Evolutionary conservation across 53 echinoderm and acorn worm species (phyloP), one percentile per base, ranked within the genome.

Genomic region (Luidia sarsii): DNA sequence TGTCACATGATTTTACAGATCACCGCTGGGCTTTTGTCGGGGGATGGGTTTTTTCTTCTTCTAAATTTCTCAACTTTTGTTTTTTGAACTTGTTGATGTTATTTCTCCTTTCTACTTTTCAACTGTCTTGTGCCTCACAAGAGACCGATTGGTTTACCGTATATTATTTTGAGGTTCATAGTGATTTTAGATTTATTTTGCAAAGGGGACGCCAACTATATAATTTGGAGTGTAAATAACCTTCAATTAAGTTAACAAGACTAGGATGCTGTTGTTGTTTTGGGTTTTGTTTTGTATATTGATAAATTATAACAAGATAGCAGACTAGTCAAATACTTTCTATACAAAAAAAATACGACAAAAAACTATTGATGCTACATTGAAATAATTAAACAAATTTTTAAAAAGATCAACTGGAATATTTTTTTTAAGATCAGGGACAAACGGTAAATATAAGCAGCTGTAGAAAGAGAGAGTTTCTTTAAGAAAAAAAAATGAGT

Each of bases 251-350:
- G 35, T 72, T 72, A 72, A 72, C 35, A 53, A 20, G 37, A 55
- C 77, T 77, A 77, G 77, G 48, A 77, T 77, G 77, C 77, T 77
- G 77, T 77, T 77, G 54, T n/a, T n/a, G n/a, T n/a, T n/a, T n/a
- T n/a, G n/a, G n/a, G n/a, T n/a, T n/a, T n/a, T n/a, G n/a, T 41
- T 41, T 77, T 77, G 30, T 38, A 72, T 27, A 72, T 22, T 33
- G 34, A 56, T 37, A 55, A 51, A 51, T 71, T 23, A n/a, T 14
- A 77, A 60, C 45, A 77, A 60, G 55, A 77, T 61, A 77, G 60
- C 59, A 77, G 9, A 61, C 61, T 61, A 77, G 77, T 77, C 19
- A 77, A 39, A 43, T 77, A 77, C 57, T 77, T 77, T 77, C 77
- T 77, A 45, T 70, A 19, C 30, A 68, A 68, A 50, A 71, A 71